phyloP scores from a whole-genome alignment of 2,113 vertebrate genomes.

The Microcebus murinus region DNA sequence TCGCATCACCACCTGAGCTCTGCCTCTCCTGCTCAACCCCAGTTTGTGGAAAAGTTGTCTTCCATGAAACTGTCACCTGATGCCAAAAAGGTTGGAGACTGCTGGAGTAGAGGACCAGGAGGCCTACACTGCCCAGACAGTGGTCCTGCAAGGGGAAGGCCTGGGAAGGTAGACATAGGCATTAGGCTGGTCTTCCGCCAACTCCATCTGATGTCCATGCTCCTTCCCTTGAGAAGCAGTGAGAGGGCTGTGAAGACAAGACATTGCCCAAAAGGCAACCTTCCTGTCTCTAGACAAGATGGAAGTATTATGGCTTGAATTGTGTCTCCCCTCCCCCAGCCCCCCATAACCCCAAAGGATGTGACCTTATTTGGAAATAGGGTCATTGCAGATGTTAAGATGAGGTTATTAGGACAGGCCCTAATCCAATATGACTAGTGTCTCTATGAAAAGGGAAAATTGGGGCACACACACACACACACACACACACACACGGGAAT shows the following conservation, averaged over 20 bases:
- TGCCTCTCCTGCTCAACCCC: too few relatives aligned
- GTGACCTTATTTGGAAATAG: not conserved
- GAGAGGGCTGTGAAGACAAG: not conserved
- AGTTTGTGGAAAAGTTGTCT: too few relatives aligned
- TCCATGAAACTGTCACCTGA: too few relatives aligned
- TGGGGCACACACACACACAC: not conserved
- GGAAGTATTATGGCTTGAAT: not conserved
- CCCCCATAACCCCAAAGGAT: not conserved
- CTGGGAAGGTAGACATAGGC: not conserved
- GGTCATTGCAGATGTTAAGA: not conserved
- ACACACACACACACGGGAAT: rapidly evolving
- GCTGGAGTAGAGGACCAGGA: not conserved
- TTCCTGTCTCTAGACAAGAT: not conserved
- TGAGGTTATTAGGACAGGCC: not conserved
- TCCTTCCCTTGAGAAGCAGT: not conserved
- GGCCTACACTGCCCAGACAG: not conserved
- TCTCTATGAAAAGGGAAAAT: not conserved
- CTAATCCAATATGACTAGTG: not conserved
- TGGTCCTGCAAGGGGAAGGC: not conserved
- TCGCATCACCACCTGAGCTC: too few relatives aligned
- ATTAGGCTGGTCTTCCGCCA: not conserved
- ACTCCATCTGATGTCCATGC: rapidly evolving
- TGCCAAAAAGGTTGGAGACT: too few relatives aligned
- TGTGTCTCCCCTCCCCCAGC: not conserved
- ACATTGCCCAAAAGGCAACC: not conserved